These are phyloP conservation scores for Ridgeia piscesae DNA, from an alignment of 1,140 invertebrate genomes.

Conservation along the genomic window DNA sequence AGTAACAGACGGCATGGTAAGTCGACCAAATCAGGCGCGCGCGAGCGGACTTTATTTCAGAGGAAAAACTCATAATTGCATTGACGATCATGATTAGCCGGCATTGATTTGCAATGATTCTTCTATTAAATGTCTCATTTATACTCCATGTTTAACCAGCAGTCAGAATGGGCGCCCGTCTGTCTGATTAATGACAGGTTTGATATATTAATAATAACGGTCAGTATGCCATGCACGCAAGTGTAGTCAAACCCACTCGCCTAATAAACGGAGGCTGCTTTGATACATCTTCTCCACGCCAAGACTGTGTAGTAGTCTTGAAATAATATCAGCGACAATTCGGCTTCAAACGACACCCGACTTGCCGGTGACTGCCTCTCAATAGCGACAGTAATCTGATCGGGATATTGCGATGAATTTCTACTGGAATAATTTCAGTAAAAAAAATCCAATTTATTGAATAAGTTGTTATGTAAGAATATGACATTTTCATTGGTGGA, in stretches of 20 bases:
- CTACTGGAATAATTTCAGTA: neutral
- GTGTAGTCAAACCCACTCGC: neutral
- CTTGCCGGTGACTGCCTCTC: too few species aligned
- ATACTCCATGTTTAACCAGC: neutral
- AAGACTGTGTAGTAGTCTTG: neutral
- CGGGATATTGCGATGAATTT: neutral
- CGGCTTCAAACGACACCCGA: neutral
- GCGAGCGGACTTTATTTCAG: neutral
- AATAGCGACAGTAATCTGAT: neutral
- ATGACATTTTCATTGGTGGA: neutral
- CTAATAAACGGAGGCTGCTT: neutral
- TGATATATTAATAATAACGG: neutral
- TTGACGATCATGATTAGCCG: neutral
- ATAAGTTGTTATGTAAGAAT: neutral
- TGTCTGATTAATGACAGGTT: neutral
- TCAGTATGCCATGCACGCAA: neutral
- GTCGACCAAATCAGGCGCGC: neutral
- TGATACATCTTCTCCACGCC: neutral
- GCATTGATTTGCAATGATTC: neutral
- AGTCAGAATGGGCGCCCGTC: neutral
- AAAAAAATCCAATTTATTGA: neutral
- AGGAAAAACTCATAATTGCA: neutral
- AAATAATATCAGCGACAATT: neutral
- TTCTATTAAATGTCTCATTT: neutral
- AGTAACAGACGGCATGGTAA: neutral